A percentile compares a stretch with the other conserved stretches of the same genome.
Evolutionary conservation across 2,113 vertebrate species (phyloP).

Genomic region (Acrocephalus arundinaceus): DNA sequence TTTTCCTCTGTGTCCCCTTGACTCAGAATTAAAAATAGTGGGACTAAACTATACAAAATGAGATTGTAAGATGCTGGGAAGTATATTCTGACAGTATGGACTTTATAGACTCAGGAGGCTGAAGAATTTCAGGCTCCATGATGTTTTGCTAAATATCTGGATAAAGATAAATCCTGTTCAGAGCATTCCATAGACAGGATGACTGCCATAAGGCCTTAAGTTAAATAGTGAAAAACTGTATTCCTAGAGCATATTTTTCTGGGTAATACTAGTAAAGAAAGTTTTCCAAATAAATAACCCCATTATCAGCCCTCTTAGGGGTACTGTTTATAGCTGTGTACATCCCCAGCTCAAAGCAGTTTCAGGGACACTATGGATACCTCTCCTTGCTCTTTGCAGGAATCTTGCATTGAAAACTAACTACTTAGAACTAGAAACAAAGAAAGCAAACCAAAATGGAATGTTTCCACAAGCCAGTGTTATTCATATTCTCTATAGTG

Average conservation of each 20-base stretch:
- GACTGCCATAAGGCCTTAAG: neutral
- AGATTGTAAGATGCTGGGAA: neutral
- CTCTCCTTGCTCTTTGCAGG: neutral
- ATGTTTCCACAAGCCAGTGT: neutral
- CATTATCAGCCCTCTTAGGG: neutral
- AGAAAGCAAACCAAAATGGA: neutral
- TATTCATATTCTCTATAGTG: neutral
- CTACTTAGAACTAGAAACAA: neutral
- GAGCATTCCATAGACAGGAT: neutral
- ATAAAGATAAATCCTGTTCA: neutral
- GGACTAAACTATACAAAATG: neutral
- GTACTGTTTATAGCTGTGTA: neutral
- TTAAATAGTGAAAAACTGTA: neutral
- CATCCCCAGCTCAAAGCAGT: neutral
- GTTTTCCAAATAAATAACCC: neutral
- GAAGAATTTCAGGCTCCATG: neutral
- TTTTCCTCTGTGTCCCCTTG: neutral
- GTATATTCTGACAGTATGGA: neutral
- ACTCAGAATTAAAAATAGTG: neutral
- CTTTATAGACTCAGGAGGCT: neutral
- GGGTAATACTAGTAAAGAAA: neutral
- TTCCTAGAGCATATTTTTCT: neutral
- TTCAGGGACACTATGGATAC: rapidly evolving
- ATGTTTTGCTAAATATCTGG: neutral
- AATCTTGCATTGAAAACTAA: neutral